phyloP scores from a whole-genome alignment of 2,797 vertebrate species.

The Phylloscopus collybita region DNA sequence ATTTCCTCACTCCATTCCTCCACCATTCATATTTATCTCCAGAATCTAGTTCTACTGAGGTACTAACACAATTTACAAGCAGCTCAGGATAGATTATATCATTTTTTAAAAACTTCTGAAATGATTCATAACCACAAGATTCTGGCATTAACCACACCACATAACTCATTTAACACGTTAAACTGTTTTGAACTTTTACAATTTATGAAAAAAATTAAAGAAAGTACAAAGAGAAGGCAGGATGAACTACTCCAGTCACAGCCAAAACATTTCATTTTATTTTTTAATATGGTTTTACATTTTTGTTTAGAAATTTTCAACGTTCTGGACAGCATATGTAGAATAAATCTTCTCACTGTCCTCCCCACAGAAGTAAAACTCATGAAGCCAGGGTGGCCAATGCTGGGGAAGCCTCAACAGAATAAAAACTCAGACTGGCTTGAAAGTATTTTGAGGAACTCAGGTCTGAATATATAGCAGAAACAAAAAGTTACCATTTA shows the following conservation, averaged over 20 bases:
- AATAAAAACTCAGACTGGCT: neutral
- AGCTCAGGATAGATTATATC: neutral
- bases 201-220: neutral
- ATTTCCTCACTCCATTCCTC: neutral
- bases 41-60: neutral
- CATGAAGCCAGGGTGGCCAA: fast-evolving
- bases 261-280: neutral
- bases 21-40: neutral
- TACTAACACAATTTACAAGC: neutral
- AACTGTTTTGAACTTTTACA: neutral
- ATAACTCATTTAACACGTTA: neutral
- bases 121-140: neutral
- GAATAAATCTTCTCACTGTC: neutral
- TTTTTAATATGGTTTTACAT: neutral
- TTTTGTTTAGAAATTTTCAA: neutral
- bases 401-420: neutral
- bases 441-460: neutral
- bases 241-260: neutral
- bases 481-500: neutral
- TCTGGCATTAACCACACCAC: neutral
- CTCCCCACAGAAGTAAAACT: neutral
- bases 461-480: neutral
- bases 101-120: neutral
- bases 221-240: neutral
- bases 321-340: neutral